Base-by-base conservation (phyloP, 2,888 invertebrate genomes). In the Drosophila fungiperda region DNA sequence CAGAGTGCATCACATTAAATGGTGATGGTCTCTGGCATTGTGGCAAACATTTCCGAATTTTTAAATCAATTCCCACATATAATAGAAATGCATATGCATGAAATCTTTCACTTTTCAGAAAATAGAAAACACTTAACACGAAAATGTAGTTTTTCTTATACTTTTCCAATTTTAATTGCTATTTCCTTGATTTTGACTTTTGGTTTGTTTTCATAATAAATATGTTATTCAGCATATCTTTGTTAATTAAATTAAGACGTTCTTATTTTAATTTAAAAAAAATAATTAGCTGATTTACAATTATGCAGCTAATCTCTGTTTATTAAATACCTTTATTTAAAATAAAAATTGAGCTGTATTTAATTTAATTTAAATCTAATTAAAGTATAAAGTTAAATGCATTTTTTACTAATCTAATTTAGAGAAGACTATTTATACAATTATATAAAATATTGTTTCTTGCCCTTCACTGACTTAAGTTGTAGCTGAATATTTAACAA, bases 1-100 rank as follows among this genome's bases (percentile, higher is more conserved):
- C 23, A 52, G 40, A 26, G 65, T 66, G 78, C 65, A 80, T 82
- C 72, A 45, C 15, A 73, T 73, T 64, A 67, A 80, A 36, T 53
- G 42, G 23, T 68, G 76, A 78, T 80, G 84, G 53, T 68, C 45
- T 66, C 69, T 68, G 69, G 45, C 52, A 65, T 49, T 66, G 33
- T 3, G 9, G 20, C 33, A 23, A 59, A n/a, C 65, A 60, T 63
- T 57, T 75, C 62, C 66, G 45, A 66, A 52, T 45, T 60, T 62
- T 20, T n/a, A 38, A 50, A 42, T 7, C 40, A n/a, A 45, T 42
- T 32, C 20, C 38, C 15, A 20, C 17, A 29, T 62, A 23, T 11
- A 17, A 65, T 40, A 5, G 35, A 20, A 15, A 50, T 68, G 48
- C 40, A 66, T 57, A 42, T 66, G 26, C 23, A 65, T 66, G 32